phyloP scores from a whole-genome alignment of 2,797 vertebrate species.

The Varecia variegata region DNA sequence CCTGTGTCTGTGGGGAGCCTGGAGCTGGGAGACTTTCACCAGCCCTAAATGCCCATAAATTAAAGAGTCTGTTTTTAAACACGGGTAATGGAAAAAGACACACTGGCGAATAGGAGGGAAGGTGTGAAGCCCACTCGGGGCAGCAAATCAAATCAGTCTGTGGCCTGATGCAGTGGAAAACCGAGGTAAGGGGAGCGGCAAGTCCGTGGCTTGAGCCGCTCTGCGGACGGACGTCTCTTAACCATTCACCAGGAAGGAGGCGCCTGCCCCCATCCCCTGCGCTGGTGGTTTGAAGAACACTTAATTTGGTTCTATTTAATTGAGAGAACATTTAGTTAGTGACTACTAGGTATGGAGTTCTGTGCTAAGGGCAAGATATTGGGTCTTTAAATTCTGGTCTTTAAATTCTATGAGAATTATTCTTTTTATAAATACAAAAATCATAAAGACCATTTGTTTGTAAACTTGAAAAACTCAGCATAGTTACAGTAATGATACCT shows the following conservation, averaged over 20 bases:
- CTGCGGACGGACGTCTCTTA: not conserved
- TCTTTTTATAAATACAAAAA: not conserved
- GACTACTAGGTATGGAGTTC: not conserved
- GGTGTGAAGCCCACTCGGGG: constrained; percentile 58
- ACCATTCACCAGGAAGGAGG: not conserved
- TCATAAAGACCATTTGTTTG: not conserved
- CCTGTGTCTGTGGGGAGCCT: constrained; percentile 55
- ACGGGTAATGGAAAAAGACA: constrained; percentile 64
- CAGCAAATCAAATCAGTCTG: constrained; percentile 29
- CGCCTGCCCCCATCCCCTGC: not conserved
- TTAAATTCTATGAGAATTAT: not conserved
- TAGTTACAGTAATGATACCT: not conserved
- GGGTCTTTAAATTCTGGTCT: not conserved
- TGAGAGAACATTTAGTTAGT: not conserved
- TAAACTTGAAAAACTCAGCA: not conserved
- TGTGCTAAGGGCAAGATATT: not conserved
- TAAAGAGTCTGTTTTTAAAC: constrained; percentile 75
- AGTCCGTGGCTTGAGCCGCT: not conserved
- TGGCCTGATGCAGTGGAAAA: constrained; percentile 56
- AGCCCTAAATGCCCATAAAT: constrained; percentile 64
- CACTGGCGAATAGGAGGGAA: constrained; percentile 47
- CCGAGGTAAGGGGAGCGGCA: not conserved
- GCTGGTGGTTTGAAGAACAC: not conserved
- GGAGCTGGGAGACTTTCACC: constrained; percentile 57
- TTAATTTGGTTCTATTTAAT: not conserved